A percentile compares a stretch with the other conserved stretches of the same genome.
Evolutionary conservation across 2,113 vertebrate genomes (phyloP).

Genomic region (Nothobranchius furzeri): DNA sequence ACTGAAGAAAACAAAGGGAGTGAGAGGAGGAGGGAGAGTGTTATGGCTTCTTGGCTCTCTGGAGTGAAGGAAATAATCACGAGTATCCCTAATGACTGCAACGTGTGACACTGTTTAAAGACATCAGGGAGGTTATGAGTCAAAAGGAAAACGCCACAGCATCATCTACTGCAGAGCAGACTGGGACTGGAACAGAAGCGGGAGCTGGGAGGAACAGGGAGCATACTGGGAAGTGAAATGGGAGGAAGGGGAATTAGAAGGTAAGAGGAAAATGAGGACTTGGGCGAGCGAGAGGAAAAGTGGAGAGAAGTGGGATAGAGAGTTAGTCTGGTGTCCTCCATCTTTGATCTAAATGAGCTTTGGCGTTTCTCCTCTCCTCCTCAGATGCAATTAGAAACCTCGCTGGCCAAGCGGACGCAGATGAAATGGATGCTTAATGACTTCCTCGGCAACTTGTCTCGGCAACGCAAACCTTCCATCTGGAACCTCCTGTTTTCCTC

Average conservation of each 20-base stretch:
- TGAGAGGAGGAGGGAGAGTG: background rate
- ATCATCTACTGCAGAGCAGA: background rate
- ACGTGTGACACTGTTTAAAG: constrained; percentile 56
- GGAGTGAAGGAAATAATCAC: constrained; percentile 37
- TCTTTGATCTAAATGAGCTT: constrained; percentile 81
- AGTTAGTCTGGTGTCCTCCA: constrained; percentile 67
- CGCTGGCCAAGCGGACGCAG: constrained; percentile 78
- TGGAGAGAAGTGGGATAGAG: constrained; percentile 2
- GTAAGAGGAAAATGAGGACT: constrained; percentile 15
- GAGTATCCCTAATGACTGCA: constrained; percentile 51
- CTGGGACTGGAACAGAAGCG: background rate
- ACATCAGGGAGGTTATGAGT: constrained; percentile 46
- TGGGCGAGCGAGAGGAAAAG: constrained; percentile 17
- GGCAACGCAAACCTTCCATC: constrained; percentile 75
- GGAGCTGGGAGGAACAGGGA: constrained; percentile 22
- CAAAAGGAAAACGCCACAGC: constrained; percentile 36
- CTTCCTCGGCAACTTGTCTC: constrained; percentile 77
- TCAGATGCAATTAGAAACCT: constrained; percentile 79
- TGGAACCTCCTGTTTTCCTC: constrained; percentile 67
- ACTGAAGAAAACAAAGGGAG: background rate
- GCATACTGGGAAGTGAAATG: constrained; percentile 14
- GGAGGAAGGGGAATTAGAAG: constrained; percentile 32
- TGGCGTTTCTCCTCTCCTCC: constrained; percentile 76
- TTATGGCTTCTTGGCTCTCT: constrained; percentile 19
- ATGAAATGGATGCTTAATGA: constrained; percentile 83